These are phyloP conservation scores for Andricus grossulariae DNA, from an alignment of 1,140 invertebrate genomes.

Conservation along the genomic window DNA sequence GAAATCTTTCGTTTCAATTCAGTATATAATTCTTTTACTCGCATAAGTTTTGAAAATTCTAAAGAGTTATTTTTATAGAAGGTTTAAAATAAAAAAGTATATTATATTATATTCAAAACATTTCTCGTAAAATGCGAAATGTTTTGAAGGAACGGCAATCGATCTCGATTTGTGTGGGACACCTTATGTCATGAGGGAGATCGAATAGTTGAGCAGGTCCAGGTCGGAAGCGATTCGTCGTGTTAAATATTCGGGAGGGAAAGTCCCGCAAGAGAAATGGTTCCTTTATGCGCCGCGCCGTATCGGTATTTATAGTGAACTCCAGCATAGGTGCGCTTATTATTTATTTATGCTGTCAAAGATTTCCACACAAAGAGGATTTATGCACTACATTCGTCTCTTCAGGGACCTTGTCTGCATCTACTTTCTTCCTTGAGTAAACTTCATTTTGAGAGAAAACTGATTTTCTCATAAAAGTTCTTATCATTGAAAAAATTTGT, in stretches of 20 bases:
- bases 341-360: constrained; percentile 49
- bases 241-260: constrained; percentile 45
- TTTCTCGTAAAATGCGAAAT: background rate
- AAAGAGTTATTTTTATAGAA: too few relatives aligned
- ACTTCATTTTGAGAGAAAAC: background rate
- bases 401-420: background rate
- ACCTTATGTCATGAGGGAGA: constrained; percentile 31
- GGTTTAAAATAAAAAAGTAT: too few relatives aligned
- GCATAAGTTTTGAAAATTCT: too few relatives aligned
- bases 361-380: constrained; percentile 48
- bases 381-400: constrained; percentile 15
- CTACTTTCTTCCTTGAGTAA: background rate
- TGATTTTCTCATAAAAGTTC: background rate
- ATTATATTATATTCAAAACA: too few relatives aligned
- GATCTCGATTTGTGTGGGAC: background rate
- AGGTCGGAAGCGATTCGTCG: constrained; percentile 45
- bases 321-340: constrained; percentile 32
- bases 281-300: constrained; percentile 27
- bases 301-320: constrained; percentile 43
- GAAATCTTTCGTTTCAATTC: too few relatives aligned
- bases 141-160: background rate
- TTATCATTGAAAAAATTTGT: background rate
- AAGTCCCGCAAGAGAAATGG: constrained; percentile 33
- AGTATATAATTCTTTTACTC: too few relatives aligned
- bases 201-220: constrained; percentile 1